Evolutionary conservation across 1,140 invertebrate genomes (phyloP).

Genomic region (roundworm (Caenorhabditis elegans)): DNA sequence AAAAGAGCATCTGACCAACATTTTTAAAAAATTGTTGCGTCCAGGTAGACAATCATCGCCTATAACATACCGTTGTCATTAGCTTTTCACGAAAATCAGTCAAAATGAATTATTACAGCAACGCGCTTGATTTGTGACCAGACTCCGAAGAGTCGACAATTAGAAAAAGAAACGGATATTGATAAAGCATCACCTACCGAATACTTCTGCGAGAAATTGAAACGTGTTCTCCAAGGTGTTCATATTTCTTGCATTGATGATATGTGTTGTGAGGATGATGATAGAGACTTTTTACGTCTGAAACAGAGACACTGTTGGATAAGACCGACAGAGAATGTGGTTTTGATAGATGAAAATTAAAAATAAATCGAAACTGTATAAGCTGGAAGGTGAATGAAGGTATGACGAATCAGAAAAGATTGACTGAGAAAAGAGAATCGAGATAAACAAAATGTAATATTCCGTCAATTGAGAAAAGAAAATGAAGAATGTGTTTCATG

Average conservation of each 20-base stretch:
- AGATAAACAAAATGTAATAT: constrained; percentile 27
- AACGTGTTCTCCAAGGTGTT: neutral
- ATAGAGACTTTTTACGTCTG: neutral
- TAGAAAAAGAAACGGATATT: neutral
- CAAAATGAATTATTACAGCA: constrained; percentile 12
- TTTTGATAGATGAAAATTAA: neutral
- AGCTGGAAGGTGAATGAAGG: neutral
- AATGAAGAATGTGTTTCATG: constrained; percentile 32
- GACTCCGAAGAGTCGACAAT: neutral
- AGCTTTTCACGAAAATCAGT: constrained; percentile 18
- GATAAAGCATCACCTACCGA: neutral
- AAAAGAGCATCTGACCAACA: no score
- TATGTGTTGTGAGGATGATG: neutral
- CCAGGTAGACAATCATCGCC: constrained; percentile 12
- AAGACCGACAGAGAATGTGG: neutral
- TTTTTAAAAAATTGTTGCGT: no score
- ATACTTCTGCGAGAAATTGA: neutral
- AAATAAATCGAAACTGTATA: neutral
- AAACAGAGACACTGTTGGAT: neutral
- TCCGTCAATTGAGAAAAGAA: constrained; percentile 25
- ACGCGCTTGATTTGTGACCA: neutral
- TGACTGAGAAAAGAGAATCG: constrained; percentile 5
- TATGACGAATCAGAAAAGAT: constrained; percentile 6
- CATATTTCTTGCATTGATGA: constrained; percentile 13
- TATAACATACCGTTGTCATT: neutral